Percentiles rank a stretch among this genome's conserved stretches.
Conservation (phyloP, 2,888 invertebrate genomes). For the Ochlodes sylvanus region DNA sequence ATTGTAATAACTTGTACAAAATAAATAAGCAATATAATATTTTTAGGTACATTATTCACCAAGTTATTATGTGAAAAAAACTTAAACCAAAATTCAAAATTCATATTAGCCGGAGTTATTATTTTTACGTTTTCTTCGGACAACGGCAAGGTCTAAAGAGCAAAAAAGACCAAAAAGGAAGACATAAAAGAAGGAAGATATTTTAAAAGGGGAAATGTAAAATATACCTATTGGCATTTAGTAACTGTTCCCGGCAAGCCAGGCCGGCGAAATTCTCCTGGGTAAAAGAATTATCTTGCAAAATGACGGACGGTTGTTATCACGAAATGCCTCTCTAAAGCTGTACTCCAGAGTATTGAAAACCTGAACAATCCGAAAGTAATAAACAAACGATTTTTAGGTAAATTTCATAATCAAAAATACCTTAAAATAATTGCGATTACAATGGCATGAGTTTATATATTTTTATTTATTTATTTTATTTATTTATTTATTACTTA, state of each 20-base stretch:
- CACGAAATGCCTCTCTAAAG: conserved; percentile 12
- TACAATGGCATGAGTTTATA: no score
- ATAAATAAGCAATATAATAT: no score
- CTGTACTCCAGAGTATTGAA: conserved; percentile 4
- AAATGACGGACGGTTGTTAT: conserved; percentile 22
- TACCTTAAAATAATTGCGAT: no score
- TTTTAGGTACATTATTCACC: no score
- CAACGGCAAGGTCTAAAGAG: not conserved
- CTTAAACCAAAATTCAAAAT: not conserved
- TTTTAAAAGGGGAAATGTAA: conserved; percentile 1
- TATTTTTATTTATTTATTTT: no score
- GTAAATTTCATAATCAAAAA: no score
- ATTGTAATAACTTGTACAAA: no score
- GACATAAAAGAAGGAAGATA: not conserved
- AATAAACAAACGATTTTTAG: not conserved
- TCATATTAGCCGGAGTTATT: not conserved
- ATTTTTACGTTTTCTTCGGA: not conserved
- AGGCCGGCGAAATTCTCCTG: not conserved
- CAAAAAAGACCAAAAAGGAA: not conserved
- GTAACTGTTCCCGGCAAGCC: not conserved
- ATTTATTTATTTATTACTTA: no score
- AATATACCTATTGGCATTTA: conserved; percentile 1
- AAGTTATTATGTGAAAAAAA: no score
- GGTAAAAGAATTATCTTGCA: conserved; percentile 17
- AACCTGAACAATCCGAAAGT: not conserved